Conservation (phyloP, 2,797 vertebrate species). For the Catamblyrhynchus diadema region DNA sequence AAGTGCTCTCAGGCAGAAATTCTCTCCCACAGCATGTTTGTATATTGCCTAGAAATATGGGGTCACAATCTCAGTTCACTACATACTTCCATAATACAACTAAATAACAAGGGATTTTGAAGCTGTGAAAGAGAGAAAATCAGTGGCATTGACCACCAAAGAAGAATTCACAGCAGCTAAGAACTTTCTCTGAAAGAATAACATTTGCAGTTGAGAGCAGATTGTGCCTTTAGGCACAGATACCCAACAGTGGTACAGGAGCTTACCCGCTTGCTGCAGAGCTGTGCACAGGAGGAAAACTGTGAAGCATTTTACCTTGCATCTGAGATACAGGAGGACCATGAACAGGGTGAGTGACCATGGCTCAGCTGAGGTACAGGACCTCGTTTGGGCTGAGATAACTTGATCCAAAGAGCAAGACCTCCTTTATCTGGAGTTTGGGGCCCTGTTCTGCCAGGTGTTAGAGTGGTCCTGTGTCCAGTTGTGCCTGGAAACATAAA, state of each 20-base stretch:
- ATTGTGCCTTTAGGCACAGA: background rate
- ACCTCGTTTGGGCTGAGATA: background rate
- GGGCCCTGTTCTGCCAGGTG: background rate
- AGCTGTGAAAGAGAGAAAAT: background rate
- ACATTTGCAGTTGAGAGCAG: background rate
- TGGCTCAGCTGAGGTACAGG: background rate
- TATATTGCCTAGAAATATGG: background rate
- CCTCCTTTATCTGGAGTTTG: background rate
- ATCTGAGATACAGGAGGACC: background rate
- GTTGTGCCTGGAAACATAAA: background rate
- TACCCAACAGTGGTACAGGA: background rate
- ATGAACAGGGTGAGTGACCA: background rate
- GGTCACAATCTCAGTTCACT: background rate
- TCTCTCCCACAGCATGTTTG: background rate
- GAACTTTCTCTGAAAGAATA: background rate
- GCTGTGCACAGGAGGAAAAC: background rate
- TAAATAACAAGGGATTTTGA: background rate
- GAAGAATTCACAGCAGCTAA: background rate
- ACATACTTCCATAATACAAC: background rate
- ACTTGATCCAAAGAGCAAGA: background rate
- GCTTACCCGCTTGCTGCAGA: background rate
- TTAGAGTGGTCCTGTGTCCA: rapidly evolving
- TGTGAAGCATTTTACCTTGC: background rate
- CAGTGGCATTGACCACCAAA: background rate
- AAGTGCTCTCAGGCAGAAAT: background rate